Evolutionary conservation across 1,140 invertebrate species (phyloP), one percentile per base, ranked within the genome.

Genomic region (Gryllus bimaculatus): DNA sequence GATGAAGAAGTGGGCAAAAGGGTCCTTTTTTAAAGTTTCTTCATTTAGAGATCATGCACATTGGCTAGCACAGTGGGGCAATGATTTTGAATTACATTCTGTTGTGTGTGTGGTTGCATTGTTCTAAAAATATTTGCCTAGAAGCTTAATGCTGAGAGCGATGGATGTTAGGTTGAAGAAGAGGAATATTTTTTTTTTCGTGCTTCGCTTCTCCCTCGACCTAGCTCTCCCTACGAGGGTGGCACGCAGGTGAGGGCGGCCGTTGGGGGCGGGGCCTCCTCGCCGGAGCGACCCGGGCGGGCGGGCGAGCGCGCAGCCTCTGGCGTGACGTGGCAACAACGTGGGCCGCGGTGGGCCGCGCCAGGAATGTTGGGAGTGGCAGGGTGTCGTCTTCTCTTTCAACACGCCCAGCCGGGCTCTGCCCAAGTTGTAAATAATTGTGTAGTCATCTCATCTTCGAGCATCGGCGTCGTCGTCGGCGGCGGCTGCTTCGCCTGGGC

Each of bases 341-440:
- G 54, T 66, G 54, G 18, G 54, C 10, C 54, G 54, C 54, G 54
- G 54, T 66, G 54, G 54, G 18, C 54, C 54, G 54, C 54, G 54
- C 54, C 18, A 13, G 54, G 54, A 66, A 66, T 66, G 54, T 66
- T 66, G 54, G 54, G 54, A 66, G 54, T 66, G 54, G 54, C 54
- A 66, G 54, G 54, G 54, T 66, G 54, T 66, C 54, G 54, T 66
- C 54, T 66, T 66, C 54, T 66, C 54, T 66, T 66, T 66, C 54
- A 66, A 66, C 54, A 66, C 54, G 18, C 54, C 54, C 54, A 66
- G 54, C 18, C 54, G 54, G 54, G 54, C 54, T 66, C 54, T 66
- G 54, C 54, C 54, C 54, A 66, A 66, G 54, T 66, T 66, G 54
- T 66, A 66, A 66, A 66, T 66, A 66, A 66, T 66, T 66, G 54